These are phyloP conservation scores for Limulus polyphemus DNA, from an alignment of 2,888 invertebrate genomes.

Conservation along the genomic window DNA sequence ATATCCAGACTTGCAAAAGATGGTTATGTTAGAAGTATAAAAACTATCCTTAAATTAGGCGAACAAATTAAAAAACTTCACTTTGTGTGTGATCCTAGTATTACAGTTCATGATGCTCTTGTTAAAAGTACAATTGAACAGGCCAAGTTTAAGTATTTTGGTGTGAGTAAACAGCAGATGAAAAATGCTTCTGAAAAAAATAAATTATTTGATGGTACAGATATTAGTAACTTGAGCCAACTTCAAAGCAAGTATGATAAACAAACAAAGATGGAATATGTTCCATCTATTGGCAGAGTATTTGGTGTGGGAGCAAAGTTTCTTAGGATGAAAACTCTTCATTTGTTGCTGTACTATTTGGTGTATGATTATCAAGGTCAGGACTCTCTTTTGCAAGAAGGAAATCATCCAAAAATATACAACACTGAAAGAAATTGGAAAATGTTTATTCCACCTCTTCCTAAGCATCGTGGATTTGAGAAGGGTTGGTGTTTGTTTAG, in stretches of 20 bases:
- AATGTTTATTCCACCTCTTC: slow-evolving; percentile 57
- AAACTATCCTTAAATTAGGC: slow-evolving; percentile 40
- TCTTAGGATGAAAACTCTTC: slow-evolving; percentile 50
- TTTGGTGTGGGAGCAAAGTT: slow-evolving; percentile 50
- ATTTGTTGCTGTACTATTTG: slow-evolving; percentile 57
- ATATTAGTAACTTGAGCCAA: not conserved
- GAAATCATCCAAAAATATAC: slow-evolving; percentile 29
- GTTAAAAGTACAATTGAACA: slow-evolving; percentile 50
- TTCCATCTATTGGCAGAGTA: slow-evolving; percentile 22
- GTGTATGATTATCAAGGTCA: slow-evolving; percentile 46
- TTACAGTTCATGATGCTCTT: slow-evolving; percentile 36
- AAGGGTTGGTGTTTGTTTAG: slow-evolving; percentile 55
- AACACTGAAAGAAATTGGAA: slow-evolving; percentile 47
- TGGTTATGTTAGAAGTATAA: slow-evolving; percentile 45
- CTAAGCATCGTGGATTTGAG: slow-evolving; percentile 39
- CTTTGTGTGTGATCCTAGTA: slow-evolving; percentile 44
- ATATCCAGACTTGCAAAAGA: slow-evolving; percentile 46
- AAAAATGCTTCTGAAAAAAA: not conserved
- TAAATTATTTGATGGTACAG: not conserved
- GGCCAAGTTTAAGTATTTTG: slow-evolving; percentile 46
- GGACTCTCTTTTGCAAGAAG: not conserved
- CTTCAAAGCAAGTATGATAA: not conserved
- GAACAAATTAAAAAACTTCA: slow-evolving; percentile 40
- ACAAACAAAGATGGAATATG: slow-evolving; percentile 5
- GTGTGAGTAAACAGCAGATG: slow-evolving; percentile 14